A percentile compares a stretch with the other conserved stretches of the same genome.
Evolutionary conservation across 2,113 vertebrate species (phyloP).

Genomic region (Tautogolabrus adspersus): DNA sequence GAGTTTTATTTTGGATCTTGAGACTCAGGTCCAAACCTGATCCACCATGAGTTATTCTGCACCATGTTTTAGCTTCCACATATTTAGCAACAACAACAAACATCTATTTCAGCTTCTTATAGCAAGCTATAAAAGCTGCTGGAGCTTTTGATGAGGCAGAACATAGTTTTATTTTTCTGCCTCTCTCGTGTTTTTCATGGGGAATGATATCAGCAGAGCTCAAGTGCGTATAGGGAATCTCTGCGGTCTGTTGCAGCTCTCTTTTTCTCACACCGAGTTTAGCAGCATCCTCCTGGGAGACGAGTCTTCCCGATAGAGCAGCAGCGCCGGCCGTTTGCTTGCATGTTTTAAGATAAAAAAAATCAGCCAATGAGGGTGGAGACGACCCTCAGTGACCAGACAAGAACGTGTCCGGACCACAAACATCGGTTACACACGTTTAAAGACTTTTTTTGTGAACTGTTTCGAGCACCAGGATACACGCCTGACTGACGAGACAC

Average conservation of each 20-base stretch:
- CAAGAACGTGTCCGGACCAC: conserved; percentile 40
- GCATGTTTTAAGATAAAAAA: conserved; percentile 38
- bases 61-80: not conserved
- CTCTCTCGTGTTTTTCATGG: conserved; percentile 1
- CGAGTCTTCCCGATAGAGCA: conserved; percentile 4
- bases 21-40: not conserved
- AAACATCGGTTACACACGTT: conserved; percentile 49
- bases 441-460: not conserved
- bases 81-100: not conserved
- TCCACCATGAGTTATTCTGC: not conserved
- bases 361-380: conserved; percentile 7
- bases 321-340: not conserved
- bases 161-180: not conserved
- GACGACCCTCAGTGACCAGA: conserved; percentile 40
- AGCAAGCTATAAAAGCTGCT: too few relatives aligned
- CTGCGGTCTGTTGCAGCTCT: conserved; percentile 42
- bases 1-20: not conserved
- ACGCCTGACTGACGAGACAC: conserved; percentile 40
- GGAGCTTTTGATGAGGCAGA: not conserved
- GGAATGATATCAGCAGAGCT: conserved; percentile 2
- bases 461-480: conserved; percentile 15
- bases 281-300: conserved; percentile 67
- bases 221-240: conserved; percentile 14
- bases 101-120: not conserved
- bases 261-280: conserved; percentile 75